Conservation (phyloP, 1,140 invertebrate genomes). For the Condylostylus longicornis region DNA sequence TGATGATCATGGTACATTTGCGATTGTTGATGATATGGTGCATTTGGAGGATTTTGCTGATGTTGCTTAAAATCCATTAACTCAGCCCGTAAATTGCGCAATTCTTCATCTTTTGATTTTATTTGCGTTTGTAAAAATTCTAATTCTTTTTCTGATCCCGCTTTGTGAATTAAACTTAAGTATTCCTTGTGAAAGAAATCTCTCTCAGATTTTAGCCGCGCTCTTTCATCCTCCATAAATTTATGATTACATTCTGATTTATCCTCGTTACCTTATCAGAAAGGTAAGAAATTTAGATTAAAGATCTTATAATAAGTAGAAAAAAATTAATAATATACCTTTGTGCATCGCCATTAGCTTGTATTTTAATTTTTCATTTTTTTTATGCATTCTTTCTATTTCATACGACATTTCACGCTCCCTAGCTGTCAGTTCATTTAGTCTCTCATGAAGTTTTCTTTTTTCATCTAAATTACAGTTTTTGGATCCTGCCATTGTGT, state of each 20-base stretch:
- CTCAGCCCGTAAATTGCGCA: constrained; percentile 15
- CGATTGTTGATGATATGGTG: neutral
- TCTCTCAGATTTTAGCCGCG: constrained; percentile 19
- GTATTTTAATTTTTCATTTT: constrained; percentile 16
- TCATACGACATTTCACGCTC: constrained; percentile 7
- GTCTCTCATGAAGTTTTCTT: constrained; percentile 14
- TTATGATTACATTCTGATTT: neutral
- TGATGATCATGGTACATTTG: neutral
- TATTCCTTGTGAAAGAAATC: constrained; percentile 31
- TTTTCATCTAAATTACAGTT: too few relatives aligned
- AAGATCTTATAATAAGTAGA: too few relatives aligned
- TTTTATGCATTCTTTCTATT: constrained; percentile 14
- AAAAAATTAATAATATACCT: constrained; percentile 5
- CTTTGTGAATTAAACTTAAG: constrained; percentile 18
- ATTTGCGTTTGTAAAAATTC: constrained; percentile 24
- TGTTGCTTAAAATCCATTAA: constrained; percentile 11
- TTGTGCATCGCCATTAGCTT: constrained; percentile 19
- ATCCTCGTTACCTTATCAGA: too few relatives aligned
- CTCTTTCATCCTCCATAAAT: constrained; percentile 22
- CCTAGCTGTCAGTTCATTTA: constrained; percentile 18
- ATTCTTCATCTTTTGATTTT: constrained; percentile 28
- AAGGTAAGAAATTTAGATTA: too few relatives aligned
- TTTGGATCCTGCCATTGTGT: too few relatives aligned
- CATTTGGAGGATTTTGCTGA: neutral
- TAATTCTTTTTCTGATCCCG: constrained; percentile 19